Base-by-base conservation (phyloP, 1,140 invertebrate genomes). In the Amyelois transitella region DNA sequence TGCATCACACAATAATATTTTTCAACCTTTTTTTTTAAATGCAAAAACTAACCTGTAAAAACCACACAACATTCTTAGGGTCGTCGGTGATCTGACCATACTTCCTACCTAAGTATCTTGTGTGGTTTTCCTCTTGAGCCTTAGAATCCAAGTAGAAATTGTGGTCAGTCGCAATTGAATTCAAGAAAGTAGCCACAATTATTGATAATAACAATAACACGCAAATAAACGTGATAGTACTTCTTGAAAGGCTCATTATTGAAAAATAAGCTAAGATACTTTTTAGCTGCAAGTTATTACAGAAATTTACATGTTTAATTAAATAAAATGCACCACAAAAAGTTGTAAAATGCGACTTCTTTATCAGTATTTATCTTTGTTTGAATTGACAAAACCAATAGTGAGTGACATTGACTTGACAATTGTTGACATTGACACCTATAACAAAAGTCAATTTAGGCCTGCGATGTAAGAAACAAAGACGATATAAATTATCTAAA, bases 51-150 rank as follows among this genome's bases (percentile, higher is more conserved):
- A 94, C 94, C 89, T 95, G 94, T 64, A 95, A 69, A 88, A 95
- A 95, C 93, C 93, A 94, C 51, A 94, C 88, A 14, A 95, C 69
- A 77, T 94, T 90, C 18, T 92, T 75, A 12, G 71, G 64, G 0
- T 88, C 88, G 65, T 92, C 82, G 24, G 74, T 84, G 43, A 94
- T 91, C 51, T 61, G 63, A 8, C 72, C 77, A 64, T 89, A 75
- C 53, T 90, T 90, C 63, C 82, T 58, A 52, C 62, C 66, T 48
- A 82, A 62, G 66, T 79, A 77, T 55, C 66, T 71, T 6, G 77
- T 77, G 51, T 66, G 73, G 58, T 82, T 83, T 57, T 70, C 58
- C 12, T 75, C 75, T 52, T 71, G 60, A 25, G 72, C 60, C 55
- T 75, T 75, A 52, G 75, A 67, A 53, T 79, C 80, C 22, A 58